Evolutionary conservation across 1,140 invertebrate species (phyloP).

Genomic region (Drosophila tsacasi): DNA sequence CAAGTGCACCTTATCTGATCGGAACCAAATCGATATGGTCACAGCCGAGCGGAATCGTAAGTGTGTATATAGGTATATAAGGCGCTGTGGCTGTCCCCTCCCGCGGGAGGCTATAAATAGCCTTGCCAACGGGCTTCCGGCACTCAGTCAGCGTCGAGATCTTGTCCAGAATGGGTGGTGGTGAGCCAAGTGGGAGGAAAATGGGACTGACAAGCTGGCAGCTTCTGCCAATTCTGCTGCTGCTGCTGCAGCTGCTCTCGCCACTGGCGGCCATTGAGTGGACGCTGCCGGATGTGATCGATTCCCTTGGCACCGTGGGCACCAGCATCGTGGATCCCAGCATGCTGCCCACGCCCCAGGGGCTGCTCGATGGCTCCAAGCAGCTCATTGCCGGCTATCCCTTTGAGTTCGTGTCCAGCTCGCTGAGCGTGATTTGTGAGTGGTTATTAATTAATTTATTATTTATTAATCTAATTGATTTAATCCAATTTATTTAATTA

Average conservation of each 20-base stretch:
- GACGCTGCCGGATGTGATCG: conserved; percentile 51
- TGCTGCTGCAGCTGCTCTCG: conserved; percentile 16
- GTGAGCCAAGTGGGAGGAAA: background rate
- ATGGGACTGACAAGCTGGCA: too few species aligned
- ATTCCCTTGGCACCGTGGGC: conserved; percentile 45
- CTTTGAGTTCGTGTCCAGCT: conserved; percentile 70
- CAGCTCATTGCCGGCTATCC: conserved; percentile 77
- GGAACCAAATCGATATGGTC: conserved; percentile 64
- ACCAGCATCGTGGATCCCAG: conserved; percentile 55
- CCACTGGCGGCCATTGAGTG: conserved; percentile 35
- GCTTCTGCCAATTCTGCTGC: conserved; percentile 23
- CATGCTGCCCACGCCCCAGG: conserved; percentile 71
- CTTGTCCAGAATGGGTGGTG: conserved; percentile 56
- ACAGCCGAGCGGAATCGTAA: conserved; percentile 38
- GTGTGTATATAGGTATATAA: conserved; percentile 1
- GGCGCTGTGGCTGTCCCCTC: conserved; percentile 2
- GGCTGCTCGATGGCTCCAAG: conserved; percentile 68
- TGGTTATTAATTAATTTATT: background rate
- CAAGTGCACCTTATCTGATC: conserved; percentile 79
- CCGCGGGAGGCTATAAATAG: conserved; percentile 60
- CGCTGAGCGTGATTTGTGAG: conserved; percentile 75
- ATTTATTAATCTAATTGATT: too few species aligned
- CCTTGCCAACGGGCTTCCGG: conserved; percentile 49
- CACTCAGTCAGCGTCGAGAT: conserved; percentile 51
- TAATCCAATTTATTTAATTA: too few species aligned